Evolutionary conservation across 2,113 vertebrate genomes (phyloP).

Genomic region (Cranoglanis bouderius): DNA sequence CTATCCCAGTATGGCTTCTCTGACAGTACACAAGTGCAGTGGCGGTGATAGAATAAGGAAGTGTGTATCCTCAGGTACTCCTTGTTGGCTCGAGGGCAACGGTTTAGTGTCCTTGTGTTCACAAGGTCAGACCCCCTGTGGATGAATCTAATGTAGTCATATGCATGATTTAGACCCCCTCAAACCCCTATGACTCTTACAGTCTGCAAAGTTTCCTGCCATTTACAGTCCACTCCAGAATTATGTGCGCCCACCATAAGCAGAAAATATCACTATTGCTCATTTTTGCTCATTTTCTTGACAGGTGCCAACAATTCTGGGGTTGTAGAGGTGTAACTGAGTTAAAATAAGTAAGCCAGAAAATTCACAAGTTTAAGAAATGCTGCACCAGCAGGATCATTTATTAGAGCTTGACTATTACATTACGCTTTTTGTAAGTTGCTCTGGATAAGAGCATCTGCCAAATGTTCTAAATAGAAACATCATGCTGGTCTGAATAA

Average conservation of each 20-base stretch:
- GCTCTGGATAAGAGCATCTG: background rate
- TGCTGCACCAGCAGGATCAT: background rate
- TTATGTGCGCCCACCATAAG: background rate
- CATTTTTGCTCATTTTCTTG: background rate
- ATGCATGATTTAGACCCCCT: background rate
- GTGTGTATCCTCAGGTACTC: background rate
- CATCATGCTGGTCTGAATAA: background rate
- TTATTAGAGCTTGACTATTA: background rate
- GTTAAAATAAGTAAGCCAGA: background rate
- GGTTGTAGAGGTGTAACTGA: background rate
- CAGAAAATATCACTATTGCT: background rate
- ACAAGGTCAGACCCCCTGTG: background rate
- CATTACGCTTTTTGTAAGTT: background rate
- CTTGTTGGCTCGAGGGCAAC: background rate
- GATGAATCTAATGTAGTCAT: background rate
- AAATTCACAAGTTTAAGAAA: background rate
- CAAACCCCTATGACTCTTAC: background rate
- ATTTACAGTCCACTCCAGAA: background rate
- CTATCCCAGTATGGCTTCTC: background rate
- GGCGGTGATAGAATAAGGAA: background rate
- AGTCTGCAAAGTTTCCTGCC: background rate
- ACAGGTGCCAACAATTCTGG: background rate
- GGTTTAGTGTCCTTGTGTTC: background rate
- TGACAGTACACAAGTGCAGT: background rate
- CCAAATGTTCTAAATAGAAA: background rate